These are phyloP conservation scores for Ichneumon xanthorius DNA, from an alignment of 2,888 invertebrate genomes.

Conservation along the genomic window DNA sequence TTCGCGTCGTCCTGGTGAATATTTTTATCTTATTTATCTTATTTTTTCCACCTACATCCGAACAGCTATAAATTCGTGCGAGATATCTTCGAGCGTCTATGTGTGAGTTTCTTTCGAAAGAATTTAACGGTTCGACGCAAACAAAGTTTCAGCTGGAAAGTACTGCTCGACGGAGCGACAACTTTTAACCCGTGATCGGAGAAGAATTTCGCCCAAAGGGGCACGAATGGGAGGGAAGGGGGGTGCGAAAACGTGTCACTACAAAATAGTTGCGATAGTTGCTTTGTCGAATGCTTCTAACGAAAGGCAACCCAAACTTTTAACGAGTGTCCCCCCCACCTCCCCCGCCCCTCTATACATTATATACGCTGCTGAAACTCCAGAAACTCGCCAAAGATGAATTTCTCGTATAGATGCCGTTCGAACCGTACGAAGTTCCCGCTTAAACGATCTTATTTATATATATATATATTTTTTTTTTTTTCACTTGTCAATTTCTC, in stretches of 20 bases:
- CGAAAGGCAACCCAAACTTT: constrained; percentile 54
- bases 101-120: neutral
- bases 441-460: constrained; percentile 10
- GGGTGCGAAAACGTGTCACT: constrained; percentile 29
- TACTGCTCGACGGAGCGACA: neutral
- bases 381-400: constrained; percentile 37
- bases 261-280: constrained; percentile 57
- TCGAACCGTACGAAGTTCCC: constrained; percentile 30
- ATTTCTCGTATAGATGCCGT: constrained; percentile 14
- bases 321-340: constrained; percentile 51
- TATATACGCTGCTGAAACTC: constrained; percentile 48
- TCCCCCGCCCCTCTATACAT: constrained; percentile 2
- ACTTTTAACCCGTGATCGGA: constrained; percentile 24
- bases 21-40: neutral
- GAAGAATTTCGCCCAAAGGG: constrained; percentile 55
- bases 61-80: neutral
- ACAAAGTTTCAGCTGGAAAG: neutral
- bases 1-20: neutral
- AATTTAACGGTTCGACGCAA: neutral
- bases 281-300: constrained; percentile 51
- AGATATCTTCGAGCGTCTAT: neutral
- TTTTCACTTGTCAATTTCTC: constrained; percentile 50
- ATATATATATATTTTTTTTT: constrained; percentile 6
- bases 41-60: neutral
- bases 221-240: neutral